phyloP scores from a whole-genome alignment of 2,797 vertebrate genomes.

The Poecilia wingei region DNA sequence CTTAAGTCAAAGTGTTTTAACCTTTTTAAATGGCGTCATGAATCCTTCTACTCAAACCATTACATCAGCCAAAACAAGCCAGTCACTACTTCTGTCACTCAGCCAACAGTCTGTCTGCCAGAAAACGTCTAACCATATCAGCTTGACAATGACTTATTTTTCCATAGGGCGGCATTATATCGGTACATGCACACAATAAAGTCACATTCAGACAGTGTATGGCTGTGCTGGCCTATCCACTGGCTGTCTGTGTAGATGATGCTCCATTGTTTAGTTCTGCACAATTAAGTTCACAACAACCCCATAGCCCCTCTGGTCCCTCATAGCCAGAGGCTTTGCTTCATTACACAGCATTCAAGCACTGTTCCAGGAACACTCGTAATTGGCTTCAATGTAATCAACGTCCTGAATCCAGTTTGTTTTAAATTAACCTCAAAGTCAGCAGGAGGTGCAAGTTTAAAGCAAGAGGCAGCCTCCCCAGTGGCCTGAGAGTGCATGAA shows the following conservation, averaged over 20 bases:
- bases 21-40: conserved; percentile 52
- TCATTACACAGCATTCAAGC: conserved; percentile 53
- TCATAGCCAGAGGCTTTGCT: conserved; percentile 62
- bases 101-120: conserved; percentile 8
- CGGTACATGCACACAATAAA: conserved; percentile 14
- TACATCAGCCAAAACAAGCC: conserved; percentile 33
- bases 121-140: conserved; percentile 22
- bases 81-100: conserved; percentile 38
- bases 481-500: conserved; percentile 8
- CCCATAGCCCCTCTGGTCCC: conserved; percentile 57
- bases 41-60: conserved; percentile 46
- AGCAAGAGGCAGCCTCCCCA: conserved; percentile 16
- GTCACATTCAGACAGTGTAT: conserved; percentile 20
- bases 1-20: conserved; percentile 45
- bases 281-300: conserved; percentile 76
- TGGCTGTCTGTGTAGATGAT: conserved; percentile 52
- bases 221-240: conserved; percentile 36
- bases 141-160: conserved; percentile 17
- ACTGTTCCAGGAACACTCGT: conserved; percentile 55
- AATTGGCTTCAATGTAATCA: conserved; percentile 72
- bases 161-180: conserved; percentile 12
- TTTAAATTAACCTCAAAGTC: conserved; percentile 55
- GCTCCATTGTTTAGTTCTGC: conserved; percentile 75
- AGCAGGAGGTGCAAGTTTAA: conserved; percentile 27
- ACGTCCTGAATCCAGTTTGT: conserved; percentile 49